Evolutionary conservation across 1,140 invertebrate genomes (phyloP).

Genomic region (Drosophila yakuba): DNA sequence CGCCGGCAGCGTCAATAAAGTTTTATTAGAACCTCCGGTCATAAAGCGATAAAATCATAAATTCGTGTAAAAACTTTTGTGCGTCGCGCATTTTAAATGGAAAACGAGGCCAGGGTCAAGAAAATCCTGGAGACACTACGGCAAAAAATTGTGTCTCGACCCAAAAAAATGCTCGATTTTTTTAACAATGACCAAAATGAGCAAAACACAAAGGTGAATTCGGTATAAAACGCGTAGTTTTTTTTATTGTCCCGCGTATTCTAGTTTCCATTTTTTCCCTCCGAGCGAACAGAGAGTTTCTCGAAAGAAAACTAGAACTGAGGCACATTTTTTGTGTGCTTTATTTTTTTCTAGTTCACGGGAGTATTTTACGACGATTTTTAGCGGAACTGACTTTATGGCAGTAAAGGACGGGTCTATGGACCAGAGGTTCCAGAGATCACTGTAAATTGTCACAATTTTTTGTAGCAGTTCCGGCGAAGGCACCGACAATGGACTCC

Average conservation of each 20-base stretch:
- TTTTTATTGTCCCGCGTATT: constrained; percentile 71
- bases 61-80: constrained; percentile 72
- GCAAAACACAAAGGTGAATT: constrained; percentile 57
- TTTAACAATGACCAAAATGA: constrained; percentile 78
- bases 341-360: constrained; percentile 64
- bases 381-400: constrained; percentile 73
- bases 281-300: constrained; percentile 61
- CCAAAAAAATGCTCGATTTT: constrained; percentile 79
- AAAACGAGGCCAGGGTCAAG: constrained; percentile 56
- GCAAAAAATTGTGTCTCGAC: constrained; percentile 73
- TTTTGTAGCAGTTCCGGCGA: constrained; percentile 55
- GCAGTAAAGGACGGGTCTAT: constrained; percentile 58
- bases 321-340: constrained; percentile 74
- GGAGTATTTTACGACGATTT: constrained; percentile 60
- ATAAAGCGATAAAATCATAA: constrained; percentile 81
- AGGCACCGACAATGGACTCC: constrained; percentile 49
- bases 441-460: constrained; percentile 62
- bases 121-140: constrained; percentile 13
- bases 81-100: constrained; percentile 68
- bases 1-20: constrained; percentile 66
- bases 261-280: constrained; percentile 71
- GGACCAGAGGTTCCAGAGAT: constrained; percentile 15
- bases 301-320: constrained; percentile 79
- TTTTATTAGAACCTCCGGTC: constrained; percentile 67
- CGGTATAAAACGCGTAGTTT: constrained; percentile 67